Percentiles rank a stretch among this genome's conserved stretches.
Evolutionary conservation across 2,797 vertebrate species (phyloP).

Genomic region (Rousettus madagascariensis): DNA sequence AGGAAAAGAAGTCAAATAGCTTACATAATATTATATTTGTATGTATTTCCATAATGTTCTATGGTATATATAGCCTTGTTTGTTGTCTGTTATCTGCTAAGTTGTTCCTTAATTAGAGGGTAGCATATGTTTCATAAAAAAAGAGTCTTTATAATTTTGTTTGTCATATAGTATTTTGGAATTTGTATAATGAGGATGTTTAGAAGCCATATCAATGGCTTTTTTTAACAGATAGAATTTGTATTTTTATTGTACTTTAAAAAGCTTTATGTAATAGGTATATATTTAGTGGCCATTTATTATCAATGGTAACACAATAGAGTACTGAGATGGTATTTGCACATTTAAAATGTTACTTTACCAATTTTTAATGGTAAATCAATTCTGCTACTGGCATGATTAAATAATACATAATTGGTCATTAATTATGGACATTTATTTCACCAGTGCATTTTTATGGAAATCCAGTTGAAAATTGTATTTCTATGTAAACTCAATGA

Average conservation of each 20-base stretch:
- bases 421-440: conserved; percentile 71
- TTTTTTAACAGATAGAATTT: conserved; percentile 89
- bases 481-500: conserved; percentile 86
- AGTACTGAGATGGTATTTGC: conserved; percentile 83
- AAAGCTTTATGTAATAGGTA: conserved; percentile 86
- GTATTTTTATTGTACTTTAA: conserved; percentile 90
- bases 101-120: conserved; percentile 79
- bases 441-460: conserved; percentile 83
- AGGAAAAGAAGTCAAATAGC: conserved; percentile 64
- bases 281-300: conserved; percentile 86
- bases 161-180: conserved; percentile 86
- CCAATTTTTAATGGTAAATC: conserved; percentile 83
- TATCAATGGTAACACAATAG: conserved; percentile 81
- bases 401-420: conserved; percentile 75
- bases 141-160: conserved; percentile 86
- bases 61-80: conserved; percentile 51
- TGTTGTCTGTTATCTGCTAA: conserved; percentile 63
- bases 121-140: conserved; percentile 83
- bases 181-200: conserved; percentile 87
- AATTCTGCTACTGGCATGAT: conserved; percentile 80
- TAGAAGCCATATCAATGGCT: conserved; percentile 84
- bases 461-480: conserved; percentile 81
- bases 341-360: conserved; percentile 83
- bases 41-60: conserved; percentile 42
- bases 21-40: conserved; percentile 62